Evolutionary conservation across 2,113 vertebrate genomes (phyloP).

Genomic region (Parus major): DNA sequence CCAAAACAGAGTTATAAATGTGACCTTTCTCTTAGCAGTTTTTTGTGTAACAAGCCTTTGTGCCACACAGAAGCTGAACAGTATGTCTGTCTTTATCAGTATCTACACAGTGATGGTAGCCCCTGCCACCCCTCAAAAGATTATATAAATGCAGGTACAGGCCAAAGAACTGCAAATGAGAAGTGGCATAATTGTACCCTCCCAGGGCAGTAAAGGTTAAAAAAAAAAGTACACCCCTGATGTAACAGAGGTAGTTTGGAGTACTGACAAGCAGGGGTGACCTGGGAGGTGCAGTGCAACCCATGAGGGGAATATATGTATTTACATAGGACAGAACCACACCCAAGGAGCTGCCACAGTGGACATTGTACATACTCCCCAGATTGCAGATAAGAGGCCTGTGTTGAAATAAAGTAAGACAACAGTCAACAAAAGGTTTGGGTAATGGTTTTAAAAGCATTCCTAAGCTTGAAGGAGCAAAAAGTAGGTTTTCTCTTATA

Average conservation of each 20-base stretch:
- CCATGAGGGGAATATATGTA: neutral
- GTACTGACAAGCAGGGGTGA: neutral
- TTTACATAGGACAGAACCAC: neutral
- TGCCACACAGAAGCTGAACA: fast-evolving
- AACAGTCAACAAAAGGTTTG: neutral
- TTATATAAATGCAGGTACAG: fast-evolving
- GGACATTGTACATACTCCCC: fast-evolving
- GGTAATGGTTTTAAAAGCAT: neutral
- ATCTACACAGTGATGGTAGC: fast-evolving
- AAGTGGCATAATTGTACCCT: fast-evolving
- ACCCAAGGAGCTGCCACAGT: neutral
- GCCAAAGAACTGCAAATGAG: neutral
- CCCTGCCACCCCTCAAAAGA: fast-evolving
- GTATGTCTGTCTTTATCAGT: neutral
- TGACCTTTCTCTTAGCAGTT: neutral
- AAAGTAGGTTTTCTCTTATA: neutral
- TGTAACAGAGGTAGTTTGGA: fast-evolving
- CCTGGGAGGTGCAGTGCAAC: no score
- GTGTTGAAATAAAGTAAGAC: neutral
- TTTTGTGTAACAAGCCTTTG: neutral
- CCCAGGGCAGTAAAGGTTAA: neutral
- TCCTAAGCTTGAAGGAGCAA: neutral
- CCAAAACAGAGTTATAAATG: fast-evolving
- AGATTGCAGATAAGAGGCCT: fast-evolving
- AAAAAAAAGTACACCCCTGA: no score